These are phyloP conservation scores for Bufotes viridis DNA, from an alignment of 2,797 vertebrate genomes.

Conservation along the genomic window DNA sequence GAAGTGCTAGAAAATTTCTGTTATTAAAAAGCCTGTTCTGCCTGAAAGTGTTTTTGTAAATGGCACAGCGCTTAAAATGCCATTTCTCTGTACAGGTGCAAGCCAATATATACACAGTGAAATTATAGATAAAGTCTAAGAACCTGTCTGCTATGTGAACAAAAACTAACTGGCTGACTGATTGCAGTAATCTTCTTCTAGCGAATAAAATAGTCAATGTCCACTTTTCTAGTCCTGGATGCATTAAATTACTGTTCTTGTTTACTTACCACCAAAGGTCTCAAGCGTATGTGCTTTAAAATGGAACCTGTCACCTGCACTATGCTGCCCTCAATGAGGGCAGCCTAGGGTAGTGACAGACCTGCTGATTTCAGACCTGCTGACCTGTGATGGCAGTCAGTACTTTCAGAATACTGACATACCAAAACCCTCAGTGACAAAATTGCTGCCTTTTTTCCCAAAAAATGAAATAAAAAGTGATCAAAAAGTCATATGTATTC, in stretches of 20 bases:
- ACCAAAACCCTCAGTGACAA: too few relatives aligned
- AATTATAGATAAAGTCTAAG: neutral
- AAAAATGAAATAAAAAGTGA: too few relatives aligned
- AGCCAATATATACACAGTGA: neutral
- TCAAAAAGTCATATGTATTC: too few relatives aligned
- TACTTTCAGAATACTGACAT: too few relatives aligned
- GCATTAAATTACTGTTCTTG: neutral
- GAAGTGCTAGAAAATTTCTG: neutral
- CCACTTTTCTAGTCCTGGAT: neutral
- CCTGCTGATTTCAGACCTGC: too few relatives aligned
- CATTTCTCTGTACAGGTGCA: neutral
- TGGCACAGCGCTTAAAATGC: neutral
- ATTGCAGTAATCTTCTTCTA: neutral
- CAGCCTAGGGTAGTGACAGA: too few relatives aligned
- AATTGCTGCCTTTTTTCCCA: too few relatives aligned
- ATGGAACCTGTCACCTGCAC: neutral
- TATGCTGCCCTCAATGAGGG: neutral
- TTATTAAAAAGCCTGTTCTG: neutral
- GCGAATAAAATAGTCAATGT: neutral
- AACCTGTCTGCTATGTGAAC: neutral
- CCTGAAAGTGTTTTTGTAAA: neutral
- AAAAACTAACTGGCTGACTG: neutral
- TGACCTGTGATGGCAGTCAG: too few relatives aligned
- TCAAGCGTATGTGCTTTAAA: neutral
- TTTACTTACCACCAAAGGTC: neutral